phyloP scores from a whole-genome alignment of 2,113 vertebrate genomes.

The Odontophorus gujanensis region DNA sequence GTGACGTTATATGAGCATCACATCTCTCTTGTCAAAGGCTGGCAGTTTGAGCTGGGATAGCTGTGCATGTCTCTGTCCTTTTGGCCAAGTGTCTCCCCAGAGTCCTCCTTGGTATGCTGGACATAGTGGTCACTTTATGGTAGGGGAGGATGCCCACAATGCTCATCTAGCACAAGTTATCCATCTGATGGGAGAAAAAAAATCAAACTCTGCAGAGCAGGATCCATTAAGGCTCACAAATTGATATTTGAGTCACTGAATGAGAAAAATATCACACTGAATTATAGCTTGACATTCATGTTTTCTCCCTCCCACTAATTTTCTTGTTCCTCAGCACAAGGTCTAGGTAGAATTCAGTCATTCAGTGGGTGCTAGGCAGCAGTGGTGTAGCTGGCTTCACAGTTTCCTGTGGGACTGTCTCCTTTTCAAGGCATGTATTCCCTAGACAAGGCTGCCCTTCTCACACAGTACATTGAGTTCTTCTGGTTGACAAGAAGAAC shows the following conservation, averaged over 20 bases:
- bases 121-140: fast-evolving
- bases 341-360: not conserved
- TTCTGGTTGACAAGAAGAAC: not conserved
- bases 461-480: not conserved
- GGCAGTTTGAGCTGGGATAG: not conserved
- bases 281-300: not conserved
- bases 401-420: not conserved
- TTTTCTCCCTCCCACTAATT: fast-evolving
- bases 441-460: not conserved
- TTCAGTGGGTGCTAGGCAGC: not conserved
- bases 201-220: not conserved
- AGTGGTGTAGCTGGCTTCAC: fast-evolving
- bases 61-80: fast-evolving
- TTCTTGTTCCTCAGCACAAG: not conserved
- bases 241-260: not conserved
- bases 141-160: not conserved
- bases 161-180: not conserved
- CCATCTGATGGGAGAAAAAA: not conserved
- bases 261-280: not conserved
- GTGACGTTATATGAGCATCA: not conserved
- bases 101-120: not conserved
- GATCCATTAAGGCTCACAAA: not conserved
- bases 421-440: not conserved
- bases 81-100: not conserved
- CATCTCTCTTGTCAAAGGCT: not conserved